A percentile compares a stretch with the other conserved stretches of the same genome.
These are phyloP conservation scores for Pogonomyrmex californicus DNA, from an alignment of 1,140 invertebrate species.

Conservation along the genomic window DNA sequence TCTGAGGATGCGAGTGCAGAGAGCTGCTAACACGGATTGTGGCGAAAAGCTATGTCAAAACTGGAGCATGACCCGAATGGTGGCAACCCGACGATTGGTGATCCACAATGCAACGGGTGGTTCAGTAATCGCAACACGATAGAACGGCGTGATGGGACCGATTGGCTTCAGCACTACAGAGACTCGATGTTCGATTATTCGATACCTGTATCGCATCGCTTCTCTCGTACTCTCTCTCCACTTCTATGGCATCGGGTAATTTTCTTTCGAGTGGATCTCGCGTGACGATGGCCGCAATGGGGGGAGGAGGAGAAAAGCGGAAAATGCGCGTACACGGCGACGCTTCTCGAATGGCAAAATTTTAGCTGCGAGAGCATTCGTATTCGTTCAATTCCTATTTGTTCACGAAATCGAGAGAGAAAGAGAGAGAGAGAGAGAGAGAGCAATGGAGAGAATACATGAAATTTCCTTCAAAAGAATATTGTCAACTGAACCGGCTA, in stretches of 20 bases:
- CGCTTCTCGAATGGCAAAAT: slow-evolving; percentile 57
- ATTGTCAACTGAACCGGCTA: neutral
- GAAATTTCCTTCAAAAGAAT: slow-evolving; percentile 63
- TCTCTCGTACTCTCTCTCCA: slow-evolving; percentile 8
- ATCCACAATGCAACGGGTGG: slow-evolving; percentile 19
- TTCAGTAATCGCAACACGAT: slow-evolving; percentile 60
- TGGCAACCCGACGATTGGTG: slow-evolving; percentile 38
- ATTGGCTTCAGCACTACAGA: slow-evolving; percentile 61
- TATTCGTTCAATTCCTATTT: slow-evolving; percentile 69
- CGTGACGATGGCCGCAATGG: slow-evolving; percentile 42
- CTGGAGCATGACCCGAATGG: slow-evolving; percentile 54
- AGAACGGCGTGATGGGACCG: slow-evolving; percentile 28
- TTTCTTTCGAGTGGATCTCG: slow-evolving; percentile 70
- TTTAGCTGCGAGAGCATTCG: slow-evolving; percentile 15
- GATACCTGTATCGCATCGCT: slow-evolving; percentile 63
- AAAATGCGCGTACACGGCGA: neutral
- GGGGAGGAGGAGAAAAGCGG: neutral
- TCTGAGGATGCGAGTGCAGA: neutral
- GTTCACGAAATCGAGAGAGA: slow-evolving; percentile 40
- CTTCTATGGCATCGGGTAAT: slow-evolving; percentile 58
- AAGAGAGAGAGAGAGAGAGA: neutral
- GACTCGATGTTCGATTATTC: slow-evolving; percentile 68
- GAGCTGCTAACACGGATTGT: slow-evolving; percentile 24
- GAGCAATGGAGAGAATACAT: slow-evolving; percentile 42
- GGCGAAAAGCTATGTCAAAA: slow-evolving; percentile 50